Evolutionary conservation across 2,888 invertebrate species (phyloP).

Genomic region (Physocephala rufipes): DNA sequence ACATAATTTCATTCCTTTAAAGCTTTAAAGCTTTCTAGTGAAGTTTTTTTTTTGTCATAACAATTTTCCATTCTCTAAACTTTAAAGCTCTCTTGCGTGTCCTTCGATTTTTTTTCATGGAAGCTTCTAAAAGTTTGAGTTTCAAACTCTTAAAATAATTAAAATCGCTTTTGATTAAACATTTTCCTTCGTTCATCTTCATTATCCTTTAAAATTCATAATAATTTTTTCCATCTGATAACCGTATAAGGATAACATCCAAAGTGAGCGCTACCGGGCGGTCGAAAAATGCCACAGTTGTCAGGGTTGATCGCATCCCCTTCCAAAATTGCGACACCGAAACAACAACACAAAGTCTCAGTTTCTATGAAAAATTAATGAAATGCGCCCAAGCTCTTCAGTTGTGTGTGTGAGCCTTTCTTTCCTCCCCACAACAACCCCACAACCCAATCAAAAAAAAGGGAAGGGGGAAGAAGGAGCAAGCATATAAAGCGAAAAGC

Average conservation of each 20-base stretch:
- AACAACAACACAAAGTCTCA: conserved; percentile 26
- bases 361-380: conserved; percentile 4
- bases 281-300: conserved; percentile 38
- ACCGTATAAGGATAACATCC: not conserved
- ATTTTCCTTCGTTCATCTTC: not conserved
- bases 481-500: not conserved
- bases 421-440: not conserved
- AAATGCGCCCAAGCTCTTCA: not conserved
- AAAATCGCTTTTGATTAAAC: not conserved
- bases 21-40: not conserved
- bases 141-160: not conserved
- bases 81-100: not conserved
- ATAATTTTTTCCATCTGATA: not conserved
- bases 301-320: conserved; percentile 39
- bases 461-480: not conserved
- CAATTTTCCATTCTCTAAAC: not conserved
- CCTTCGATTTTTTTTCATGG: not conserved
- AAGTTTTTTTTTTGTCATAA: not conserved
- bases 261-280: conserved; percentile 11
- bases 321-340: conserved; percentile 35
- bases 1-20: not conserved
- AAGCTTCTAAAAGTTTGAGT: not conserved
- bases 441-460: too few species aligned
- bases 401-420: not conserved
- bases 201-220: conserved; percentile 3